Conservation (phyloP, 2,113 vertebrate species). For the Odobenus rosmarus region DNA sequence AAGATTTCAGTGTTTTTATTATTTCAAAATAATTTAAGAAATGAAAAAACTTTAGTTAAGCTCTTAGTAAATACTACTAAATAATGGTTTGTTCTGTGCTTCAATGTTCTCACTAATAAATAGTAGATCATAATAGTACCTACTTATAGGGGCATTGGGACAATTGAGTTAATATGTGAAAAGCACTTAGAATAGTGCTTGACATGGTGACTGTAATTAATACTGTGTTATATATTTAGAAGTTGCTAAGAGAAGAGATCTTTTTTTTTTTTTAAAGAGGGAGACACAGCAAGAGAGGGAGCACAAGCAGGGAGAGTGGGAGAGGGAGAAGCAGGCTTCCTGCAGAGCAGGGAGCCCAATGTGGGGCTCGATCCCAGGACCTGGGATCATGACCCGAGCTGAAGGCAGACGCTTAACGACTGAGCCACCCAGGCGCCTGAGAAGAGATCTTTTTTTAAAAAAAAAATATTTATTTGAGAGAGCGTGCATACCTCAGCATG, state of each 20-base stretch:
- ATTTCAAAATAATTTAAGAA: constrained; percentile 43
- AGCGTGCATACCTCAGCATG: not conserved
- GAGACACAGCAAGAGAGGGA: too few species aligned
- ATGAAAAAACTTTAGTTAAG: not conserved
- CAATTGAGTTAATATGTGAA: not conserved
- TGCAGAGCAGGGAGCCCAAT: too few species aligned
- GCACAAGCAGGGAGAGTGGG: too few species aligned
- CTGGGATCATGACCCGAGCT: too few species aligned
- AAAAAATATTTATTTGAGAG: not conserved
- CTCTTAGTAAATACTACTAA: not conserved
- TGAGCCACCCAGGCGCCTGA: too few species aligned
- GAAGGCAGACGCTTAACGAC: too few species aligned
- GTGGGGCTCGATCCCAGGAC: too few species aligned
- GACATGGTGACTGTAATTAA: not conserved
- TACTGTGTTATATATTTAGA: not conserved
- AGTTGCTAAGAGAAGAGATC: not conserved
- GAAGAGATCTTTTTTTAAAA: too few species aligned
- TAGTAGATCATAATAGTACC: not conserved
- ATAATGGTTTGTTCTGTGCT: not conserved
- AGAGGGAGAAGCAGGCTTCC: too few species aligned
- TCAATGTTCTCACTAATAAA: constrained; percentile 24
- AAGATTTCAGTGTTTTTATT: constrained; percentile 14
- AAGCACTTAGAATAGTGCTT: not conserved
- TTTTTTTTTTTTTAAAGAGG: too few species aligned
- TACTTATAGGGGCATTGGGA: not conserved